Conservation (phyloP, 1,140 invertebrate species). For the Pygmarrhopalites habei region DNA sequence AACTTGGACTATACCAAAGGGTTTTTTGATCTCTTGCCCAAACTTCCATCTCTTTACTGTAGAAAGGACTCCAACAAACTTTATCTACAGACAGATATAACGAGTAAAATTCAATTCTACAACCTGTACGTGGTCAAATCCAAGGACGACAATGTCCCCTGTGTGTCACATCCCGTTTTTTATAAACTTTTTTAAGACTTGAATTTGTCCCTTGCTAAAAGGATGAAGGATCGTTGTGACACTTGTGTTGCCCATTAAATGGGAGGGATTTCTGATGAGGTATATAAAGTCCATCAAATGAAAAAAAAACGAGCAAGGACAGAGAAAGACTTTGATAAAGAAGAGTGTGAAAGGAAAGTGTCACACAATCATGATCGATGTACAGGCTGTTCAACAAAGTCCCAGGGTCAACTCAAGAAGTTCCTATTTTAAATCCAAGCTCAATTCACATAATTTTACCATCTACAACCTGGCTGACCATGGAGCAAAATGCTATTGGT, state of each 20-base stretch:
- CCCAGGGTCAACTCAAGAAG: slow-evolving; percentile 43
- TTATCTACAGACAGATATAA: neutral
- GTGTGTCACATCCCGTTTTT: neutral
- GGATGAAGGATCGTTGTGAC: slow-evolving; percentile 38
- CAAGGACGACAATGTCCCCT: neutral
- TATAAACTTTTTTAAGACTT: neutral
- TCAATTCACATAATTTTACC: slow-evolving; percentile 46
- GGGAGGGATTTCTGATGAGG: slow-evolving; percentile 41
- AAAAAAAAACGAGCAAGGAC: slow-evolving; percentile 38
- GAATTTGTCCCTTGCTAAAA: neutral
- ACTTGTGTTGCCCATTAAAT: slow-evolving; percentile 41
- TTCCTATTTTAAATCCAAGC: slow-evolving; percentile 47
- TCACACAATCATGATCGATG: slow-evolving; percentile 41
- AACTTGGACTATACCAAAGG: no score
- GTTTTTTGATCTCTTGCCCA: neutral
- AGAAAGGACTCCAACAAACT: neutral
- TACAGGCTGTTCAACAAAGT: slow-evolving; percentile 44
- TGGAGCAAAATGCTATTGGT: slow-evolving; percentile 43
- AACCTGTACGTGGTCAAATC: neutral
- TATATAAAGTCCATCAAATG: slow-evolving; percentile 37
- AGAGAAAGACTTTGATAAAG: slow-evolving; percentile 39
- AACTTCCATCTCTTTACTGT: neutral
- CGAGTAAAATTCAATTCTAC: neutral
- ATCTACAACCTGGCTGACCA: slow-evolving; percentile 44
- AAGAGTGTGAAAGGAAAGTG: slow-evolving; percentile 19